phyloP scores from a whole-genome alignment of 1,140 invertebrate species.

The Euglossa dilemma region DNA sequence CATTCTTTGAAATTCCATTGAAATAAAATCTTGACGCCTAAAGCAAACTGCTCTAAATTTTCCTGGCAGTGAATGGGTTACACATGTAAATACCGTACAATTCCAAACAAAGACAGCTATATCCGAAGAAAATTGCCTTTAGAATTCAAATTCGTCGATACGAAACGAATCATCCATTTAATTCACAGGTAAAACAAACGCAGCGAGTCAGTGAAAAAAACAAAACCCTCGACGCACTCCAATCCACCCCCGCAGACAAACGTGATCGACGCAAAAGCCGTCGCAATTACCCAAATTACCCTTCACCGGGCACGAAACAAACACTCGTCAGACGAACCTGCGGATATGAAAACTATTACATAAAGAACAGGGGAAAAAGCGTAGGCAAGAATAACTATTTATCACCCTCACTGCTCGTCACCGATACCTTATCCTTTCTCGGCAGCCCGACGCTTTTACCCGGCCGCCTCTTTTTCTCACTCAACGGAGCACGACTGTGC shows the following conservation, averaged over 20 bases:
- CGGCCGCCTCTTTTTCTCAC: not conserved
- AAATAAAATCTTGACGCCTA: too few species aligned
- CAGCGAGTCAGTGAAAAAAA: not conserved
- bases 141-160: too few species aligned
- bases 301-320: too few species aligned
- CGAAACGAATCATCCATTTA: not conserved
- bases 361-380: not conserved
- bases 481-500: not conserved
- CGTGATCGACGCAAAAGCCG: too few species aligned
- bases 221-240: too few species aligned
- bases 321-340: not conserved
- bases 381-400: slow-evolving; percentile 31
- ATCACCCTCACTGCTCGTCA: slow-evolving; percentile 22
- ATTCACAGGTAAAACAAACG: not conserved
- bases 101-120: too few species aligned
- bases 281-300: not conserved
- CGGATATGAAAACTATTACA: not conserved
- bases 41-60: too few species aligned
- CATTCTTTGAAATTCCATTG: too few species aligned
- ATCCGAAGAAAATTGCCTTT: too few species aligned
- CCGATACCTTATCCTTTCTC: slow-evolving; percentile 43
- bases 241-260: too few species aligned
- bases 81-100: too few species aligned
- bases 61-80: too few species aligned
- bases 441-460: not conserved